Percentiles rank a stretch among this genome's conserved stretches.
phyloP scores from a whole-genome alignment of 2,888 invertebrate species.

The Anthrax anthrax region DNA sequence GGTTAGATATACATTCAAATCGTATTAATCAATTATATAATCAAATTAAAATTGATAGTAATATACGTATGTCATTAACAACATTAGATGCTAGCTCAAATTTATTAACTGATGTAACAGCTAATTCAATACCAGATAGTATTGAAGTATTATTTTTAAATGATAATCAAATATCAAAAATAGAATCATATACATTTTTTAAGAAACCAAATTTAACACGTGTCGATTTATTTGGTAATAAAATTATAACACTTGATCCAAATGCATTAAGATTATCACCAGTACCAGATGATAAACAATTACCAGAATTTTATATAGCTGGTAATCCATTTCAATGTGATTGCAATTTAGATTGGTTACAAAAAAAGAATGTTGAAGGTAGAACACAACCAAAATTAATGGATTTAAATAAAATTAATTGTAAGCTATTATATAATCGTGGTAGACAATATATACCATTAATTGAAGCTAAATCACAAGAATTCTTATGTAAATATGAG shows the following conservation, averaged over 20 bases:
- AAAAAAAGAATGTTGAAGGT: slow-evolving; percentile 72
- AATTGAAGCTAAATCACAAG: slow-evolving; percentile 71
- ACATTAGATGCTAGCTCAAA: slow-evolving; percentile 82
- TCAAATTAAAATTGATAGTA: slow-evolving; percentile 45
- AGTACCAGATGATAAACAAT: slow-evolving; percentile 57
- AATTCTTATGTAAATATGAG: slow-evolving; percentile 85
- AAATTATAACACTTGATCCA: slow-evolving; percentile 77
- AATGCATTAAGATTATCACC: slow-evolving; percentile 73
- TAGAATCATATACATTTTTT: slow-evolving; percentile 81
- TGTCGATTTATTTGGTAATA: slow-evolving; percentile 85
- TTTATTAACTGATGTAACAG: slow-evolving; percentile 61
- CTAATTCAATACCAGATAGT: slow-evolving; percentile 67
- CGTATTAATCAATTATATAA: slow-evolving; percentile 67
- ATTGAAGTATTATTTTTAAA: slow-evolving; percentile 75
- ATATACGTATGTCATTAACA: slow-evolving; percentile 58
- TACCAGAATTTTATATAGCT: slow-evolving; percentile 84
- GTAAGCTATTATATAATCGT: slow-evolving; percentile 72
- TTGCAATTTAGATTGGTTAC: slow-evolving; percentile 91
- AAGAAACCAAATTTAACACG: slow-evolving; percentile 80
- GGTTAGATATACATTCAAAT: slow-evolving; percentile 83
- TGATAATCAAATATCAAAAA: slow-evolving; percentile 73
- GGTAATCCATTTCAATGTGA: slow-evolving; percentile 91
- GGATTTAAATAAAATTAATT: slow-evolving; percentile 80
- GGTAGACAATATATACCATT: slow-evolving; percentile 71
- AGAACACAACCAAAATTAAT: slow-evolving; percentile 77